These are phyloP conservation scores for Neolamprologus fasciatus DNA, from an alignment of 2,113 vertebrate genomes.

Conservation along the genomic window DNA sequence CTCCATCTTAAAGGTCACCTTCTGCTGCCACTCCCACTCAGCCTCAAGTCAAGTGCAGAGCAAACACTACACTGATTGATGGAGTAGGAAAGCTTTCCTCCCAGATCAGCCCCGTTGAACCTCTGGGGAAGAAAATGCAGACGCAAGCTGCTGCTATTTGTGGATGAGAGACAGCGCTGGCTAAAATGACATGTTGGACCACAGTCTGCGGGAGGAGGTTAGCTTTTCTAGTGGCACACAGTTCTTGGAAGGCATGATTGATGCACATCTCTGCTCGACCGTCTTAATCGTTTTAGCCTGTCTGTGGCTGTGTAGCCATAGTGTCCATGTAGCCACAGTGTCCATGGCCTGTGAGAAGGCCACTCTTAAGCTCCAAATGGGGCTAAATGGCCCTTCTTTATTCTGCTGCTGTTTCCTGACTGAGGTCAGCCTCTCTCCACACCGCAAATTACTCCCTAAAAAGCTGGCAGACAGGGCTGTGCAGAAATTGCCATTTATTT, in stretches of 20 bases:
- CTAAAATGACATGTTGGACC: conserved; percentile 21
- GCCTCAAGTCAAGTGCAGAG: neutral
- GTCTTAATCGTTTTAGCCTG: conserved; percentile 39
- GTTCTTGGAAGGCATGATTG: conserved; percentile 74
- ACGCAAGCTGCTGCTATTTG: conserved; percentile 45
- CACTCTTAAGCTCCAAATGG: too few relatives aligned
- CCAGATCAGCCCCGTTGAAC: neutral
- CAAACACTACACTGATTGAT: neutral
- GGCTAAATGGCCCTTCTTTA: neutral
- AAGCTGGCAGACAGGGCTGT: conserved; percentile 9
- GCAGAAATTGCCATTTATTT: conserved; percentile 52
- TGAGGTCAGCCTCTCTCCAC: conserved; percentile 46
- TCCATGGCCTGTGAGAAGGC: too few relatives aligned
- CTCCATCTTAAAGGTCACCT: neutral
- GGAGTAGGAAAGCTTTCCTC: neutral
- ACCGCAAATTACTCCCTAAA: conserved; percentile 60
- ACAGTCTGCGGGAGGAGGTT: conserved; percentile 1
- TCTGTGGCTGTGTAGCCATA: too few relatives aligned
- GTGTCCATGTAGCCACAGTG: too few relatives aligned
- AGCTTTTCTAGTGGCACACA: conserved; percentile 29
- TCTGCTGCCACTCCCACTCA: neutral
- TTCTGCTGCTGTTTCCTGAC: conserved; percentile 47
- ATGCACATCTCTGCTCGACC: conserved; percentile 61
- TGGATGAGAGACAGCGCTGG: neutral
- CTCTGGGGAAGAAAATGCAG: neutral